Evolutionary conservation across 2,888 invertebrate genomes (phyloP), one percentile per base, ranked within the genome.

Genomic region (Perithous albicinctus): DNA sequence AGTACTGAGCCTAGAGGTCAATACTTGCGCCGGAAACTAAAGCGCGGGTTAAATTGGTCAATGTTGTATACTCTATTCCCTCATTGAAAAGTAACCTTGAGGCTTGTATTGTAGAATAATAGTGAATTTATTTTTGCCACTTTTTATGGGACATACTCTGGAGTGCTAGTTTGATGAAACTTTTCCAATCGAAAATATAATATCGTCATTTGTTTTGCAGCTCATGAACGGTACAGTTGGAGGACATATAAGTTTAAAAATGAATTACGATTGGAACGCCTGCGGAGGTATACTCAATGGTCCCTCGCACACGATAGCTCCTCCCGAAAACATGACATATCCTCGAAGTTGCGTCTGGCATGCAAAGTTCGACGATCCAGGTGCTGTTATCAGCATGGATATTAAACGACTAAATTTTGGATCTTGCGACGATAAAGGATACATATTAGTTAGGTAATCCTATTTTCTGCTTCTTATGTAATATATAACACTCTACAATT

Each of bases 331-430:
- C 86, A 86, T 93, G 63, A 87, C 91, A 0, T 93, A 93, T 10
- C 91, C 93, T 0, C 87, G 96, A 12, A 95, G 96, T 87, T 99
- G 98, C 91, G 94, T 94, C 0, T 98, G 98, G 97, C 88, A 94
- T 20, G 88, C 97, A 0, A 90, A 93, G 10, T 93, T 92, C 51
- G 91, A 93, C 0, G 87, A 89, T 10, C 83, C 73, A 0, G 91
- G 86, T 3, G 88, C 87, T 29, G 82, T 85, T 8, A 91, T 93
- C 48, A 90, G 93, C 87, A 84, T 96, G 12, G 93, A 92, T 38
- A 93, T 95, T 84, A 90, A 94, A 0, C 93, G 91, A 69, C 92
- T 96, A 20, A 93, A 94, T 82, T 93, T 94, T 23, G 91, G 93
- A n/a, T 93, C 93, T 64, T 96, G 96, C 87, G 93, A 94, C 64